These are phyloP conservation scores for Epinotia bilunana DNA, from an alignment of 2,888 invertebrate species.

Conservation along the genomic window DNA sequence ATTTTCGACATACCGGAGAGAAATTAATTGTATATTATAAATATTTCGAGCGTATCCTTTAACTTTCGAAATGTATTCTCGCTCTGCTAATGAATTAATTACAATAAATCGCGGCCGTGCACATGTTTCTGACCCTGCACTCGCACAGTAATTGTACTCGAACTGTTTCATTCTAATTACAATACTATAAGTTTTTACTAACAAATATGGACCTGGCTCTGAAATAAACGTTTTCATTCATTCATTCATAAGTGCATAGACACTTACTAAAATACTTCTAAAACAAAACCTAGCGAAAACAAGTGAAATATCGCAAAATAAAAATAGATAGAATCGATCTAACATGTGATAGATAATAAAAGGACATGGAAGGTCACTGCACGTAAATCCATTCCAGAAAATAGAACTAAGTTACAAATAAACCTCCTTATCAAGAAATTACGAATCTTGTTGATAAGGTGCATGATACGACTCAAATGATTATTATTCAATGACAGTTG, in stretches of 20 bases:
- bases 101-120: slow-evolving; percentile 34
- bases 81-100: slow-evolving; percentile 40
- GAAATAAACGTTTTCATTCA: too few species aligned
- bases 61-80: slow-evolving; percentile 38
- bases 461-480: slow-evolving; percentile 8
- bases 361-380: slow-evolving; percentile 2
- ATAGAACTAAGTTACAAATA: slow-evolving; percentile 5
- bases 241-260: not conserved
- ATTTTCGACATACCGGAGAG: slow-evolving; percentile 26
- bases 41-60: slow-evolving; percentile 33
- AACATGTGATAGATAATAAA: slow-evolving; percentile 15
- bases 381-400: not conserved
- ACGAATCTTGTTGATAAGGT: slow-evolving; percentile 14
- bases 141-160: slow-evolving; percentile 33
- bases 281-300: slow-evolving; percentile 7
- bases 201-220: too few species aligned
- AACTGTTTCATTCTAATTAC: slow-evolving; percentile 24
- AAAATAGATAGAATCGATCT: not conserved
- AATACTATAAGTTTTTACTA: too few species aligned
- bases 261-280: not conserved
- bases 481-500: slow-evolving; percentile 17
- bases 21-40: slow-evolving; percentile 39
- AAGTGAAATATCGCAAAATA: not conserved
- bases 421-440: slow-evolving; percentile 8
- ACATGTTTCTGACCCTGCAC: slow-evolving; percentile 32